Evolutionary conservation across 2,797 vertebrate genomes (phyloP), one percentile per base, ranked within the genome.

Genomic region (Bradypodion ventrale): DNA sequence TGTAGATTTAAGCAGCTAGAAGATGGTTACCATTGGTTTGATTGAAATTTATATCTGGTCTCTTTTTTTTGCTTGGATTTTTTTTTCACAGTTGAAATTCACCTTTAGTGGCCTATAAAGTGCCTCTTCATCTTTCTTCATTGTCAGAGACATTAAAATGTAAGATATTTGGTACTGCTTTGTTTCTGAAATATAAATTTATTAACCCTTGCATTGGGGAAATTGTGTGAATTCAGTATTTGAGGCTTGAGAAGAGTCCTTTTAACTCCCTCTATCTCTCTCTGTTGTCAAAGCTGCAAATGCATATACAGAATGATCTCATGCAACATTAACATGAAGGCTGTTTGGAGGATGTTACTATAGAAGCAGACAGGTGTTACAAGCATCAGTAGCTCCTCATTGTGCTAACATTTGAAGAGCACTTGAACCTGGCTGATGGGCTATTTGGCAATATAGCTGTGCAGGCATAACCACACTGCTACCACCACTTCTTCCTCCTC

Each of bases 101-200:
- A n/a, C 15, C 44, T 46, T 68, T 75, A 32, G 37, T 66, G 9
- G 40, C 12, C n/a, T 75, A 23, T 29, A 68, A 78, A 59, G 49
- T 27, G 16, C 2, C 23, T 44, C 52, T 70, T 78, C 16, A 2
- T 35, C 40, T 56, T 5, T 27, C 35, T 74, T 56, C 32, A 63
- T 40, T 40, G 27, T 27, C 21, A 27, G 27, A 79, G 27, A 32
- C 29, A 32, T 40, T 84, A 77, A 56, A 65, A 77, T 2, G 27
- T 23, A 77, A 37, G 29, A 74, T 60, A 27, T 72, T 49, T 49
- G 32, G 32, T n/a, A 74, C 12, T 40, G 13, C 59, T 73, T 78
- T 65, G 44, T 52, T 65, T 73, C 65, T 73, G 27, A 79, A 79
- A 84, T 73, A 23, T 73, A 65, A 65, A 79, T 79, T 32, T 35